Conservation (phyloP, 2,113 vertebrate genomes). For the Trinectes maculatus region DNA sequence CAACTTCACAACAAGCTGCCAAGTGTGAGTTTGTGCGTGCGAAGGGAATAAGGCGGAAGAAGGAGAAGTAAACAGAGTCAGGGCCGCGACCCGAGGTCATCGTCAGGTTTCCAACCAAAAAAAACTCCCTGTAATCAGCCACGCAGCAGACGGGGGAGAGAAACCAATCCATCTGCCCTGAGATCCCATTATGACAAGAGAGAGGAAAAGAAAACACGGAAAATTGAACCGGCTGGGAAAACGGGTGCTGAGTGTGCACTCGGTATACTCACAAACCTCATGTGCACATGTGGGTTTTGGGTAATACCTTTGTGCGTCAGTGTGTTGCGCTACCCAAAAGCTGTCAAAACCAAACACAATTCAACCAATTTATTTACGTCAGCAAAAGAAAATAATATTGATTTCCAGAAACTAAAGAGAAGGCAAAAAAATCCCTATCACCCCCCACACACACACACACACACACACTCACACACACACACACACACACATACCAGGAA, state of each 20-base stretch:
- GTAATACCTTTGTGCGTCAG: neutral
- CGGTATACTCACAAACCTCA: too few species aligned
- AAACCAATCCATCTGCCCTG: slow-evolving; percentile 60
- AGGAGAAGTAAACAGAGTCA: slow-evolving; percentile 14
- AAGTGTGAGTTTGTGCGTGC: slow-evolving; percentile 23
- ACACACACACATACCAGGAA: slow-evolving; percentile 11
- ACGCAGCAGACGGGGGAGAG: slow-evolving; percentile 49
- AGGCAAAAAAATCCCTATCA: neutral
- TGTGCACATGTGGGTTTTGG: neutral
- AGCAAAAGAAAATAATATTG: neutral
- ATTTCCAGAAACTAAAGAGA: neutral
- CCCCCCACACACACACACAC: slow-evolving; percentile 8
- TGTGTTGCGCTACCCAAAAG: slow-evolving; percentile 23
- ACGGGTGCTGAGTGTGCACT: slow-evolving; percentile 26
- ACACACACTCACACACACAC: neutral
- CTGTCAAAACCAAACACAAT: slow-evolving; percentile 31
- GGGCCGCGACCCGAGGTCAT: slow-evolving; percentile 56
- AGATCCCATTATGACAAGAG: slow-evolving; percentile 72
- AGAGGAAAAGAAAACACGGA: slow-evolving; percentile 53
- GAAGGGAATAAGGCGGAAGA: slow-evolving; percentile 7
- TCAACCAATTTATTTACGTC: slow-evolving; percentile 9
- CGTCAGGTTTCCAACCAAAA: slow-evolving; percentile 64
- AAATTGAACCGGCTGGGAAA: slow-evolving; percentile 55
- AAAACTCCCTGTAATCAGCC: slow-evolving; percentile 70
- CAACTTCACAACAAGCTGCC: slow-evolving; percentile 66